Percentiles rank a stretch among this genome's conserved stretches.
These are phyloP conservation scores for Myoxocephalus aenaeus DNA, from an alignment of 2,797 vertebrate species.

Conservation along the genomic window DNA sequence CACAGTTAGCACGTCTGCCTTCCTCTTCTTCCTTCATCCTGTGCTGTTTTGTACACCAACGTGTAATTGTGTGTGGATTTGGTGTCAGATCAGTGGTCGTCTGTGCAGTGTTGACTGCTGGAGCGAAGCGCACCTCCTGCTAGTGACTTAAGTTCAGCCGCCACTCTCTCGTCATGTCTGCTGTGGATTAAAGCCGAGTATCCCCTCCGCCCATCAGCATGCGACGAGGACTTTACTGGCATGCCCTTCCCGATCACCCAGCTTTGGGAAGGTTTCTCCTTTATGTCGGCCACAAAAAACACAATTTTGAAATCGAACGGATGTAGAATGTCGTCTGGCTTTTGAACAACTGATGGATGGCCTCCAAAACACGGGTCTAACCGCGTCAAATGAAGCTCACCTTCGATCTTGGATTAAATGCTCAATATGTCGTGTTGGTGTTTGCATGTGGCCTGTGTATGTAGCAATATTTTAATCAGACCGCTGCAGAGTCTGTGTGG, in stretches of 20 bases:
- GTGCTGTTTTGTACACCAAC: not conserved
- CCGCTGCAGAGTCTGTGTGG: not conserved
- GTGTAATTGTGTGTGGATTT: not conserved
- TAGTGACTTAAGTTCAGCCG: not conserved
- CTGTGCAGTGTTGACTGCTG: not conserved
- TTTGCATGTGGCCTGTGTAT: not conserved
- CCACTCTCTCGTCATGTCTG: not conserved
- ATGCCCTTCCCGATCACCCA: not conserved
- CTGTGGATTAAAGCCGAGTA: constrained; percentile 1
- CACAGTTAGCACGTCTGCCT: not conserved
- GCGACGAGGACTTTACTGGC: not conserved
- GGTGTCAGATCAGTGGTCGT: not conserved
- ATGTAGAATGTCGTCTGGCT: not conserved
- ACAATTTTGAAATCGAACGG: not conserved
- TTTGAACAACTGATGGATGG: not conserved
- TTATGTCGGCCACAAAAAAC: not conserved
- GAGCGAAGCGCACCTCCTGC: not conserved
- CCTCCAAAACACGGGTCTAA: not conserved
- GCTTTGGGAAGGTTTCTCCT: not conserved
- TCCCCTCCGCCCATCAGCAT: not conserved
- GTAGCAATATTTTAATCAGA: not conserved
- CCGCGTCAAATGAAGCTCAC: not conserved
- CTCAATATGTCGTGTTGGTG: not conserved
- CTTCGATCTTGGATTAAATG: not conserved
- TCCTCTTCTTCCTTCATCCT: not conserved